Evolutionary conservation across 2,888 invertebrate species (phyloP).

Genomic region (Acrobasis suavella): DNA sequence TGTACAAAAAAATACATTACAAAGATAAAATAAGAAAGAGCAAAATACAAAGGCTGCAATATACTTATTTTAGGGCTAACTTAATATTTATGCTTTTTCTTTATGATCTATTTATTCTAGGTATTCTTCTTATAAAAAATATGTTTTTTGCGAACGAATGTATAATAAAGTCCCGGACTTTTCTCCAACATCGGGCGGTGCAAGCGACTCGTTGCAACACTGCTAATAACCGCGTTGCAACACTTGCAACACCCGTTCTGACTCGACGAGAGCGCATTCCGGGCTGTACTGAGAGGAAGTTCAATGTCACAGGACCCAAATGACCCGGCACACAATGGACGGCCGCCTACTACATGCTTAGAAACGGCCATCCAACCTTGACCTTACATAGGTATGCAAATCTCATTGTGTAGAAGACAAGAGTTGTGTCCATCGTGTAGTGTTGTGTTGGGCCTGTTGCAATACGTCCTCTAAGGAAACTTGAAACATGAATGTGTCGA

Average conservation of each 20-base stretch:
- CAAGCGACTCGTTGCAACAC: slow-evolving; percentile 51
- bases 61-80: too few species aligned
- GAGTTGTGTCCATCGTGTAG: background rate
- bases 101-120: background rate
- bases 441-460: background rate
- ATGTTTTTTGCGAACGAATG: background rate
- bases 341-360: slow-evolving; percentile 8
- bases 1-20: too few species aligned
- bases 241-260: slow-evolving; percentile 40
- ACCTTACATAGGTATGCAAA: slow-evolving; percentile 15
- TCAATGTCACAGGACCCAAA: slow-evolving; percentile 41
- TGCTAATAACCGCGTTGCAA: slow-evolving; percentile 37
- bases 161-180: slow-evolving; percentile 27
- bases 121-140: background rate
- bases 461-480: slow-evolving; percentile 11
- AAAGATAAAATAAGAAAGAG: too few species aligned
- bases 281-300: slow-evolving; percentile 35
- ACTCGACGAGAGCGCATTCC: slow-evolving; percentile 43
- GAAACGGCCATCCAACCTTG: slow-evolving; percentile 9
- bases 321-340: slow-evolving; percentile 15
- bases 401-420: slow-evolving; percentile 17
- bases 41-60: too few species aligned
- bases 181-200: slow-evolving; percentile 32
- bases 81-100: too few species aligned
- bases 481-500: slow-evolving; percentile 6